Evolutionary conservation across 2,888 invertebrate species (phyloP).

Genomic region (Xylophagus ater): DNA sequence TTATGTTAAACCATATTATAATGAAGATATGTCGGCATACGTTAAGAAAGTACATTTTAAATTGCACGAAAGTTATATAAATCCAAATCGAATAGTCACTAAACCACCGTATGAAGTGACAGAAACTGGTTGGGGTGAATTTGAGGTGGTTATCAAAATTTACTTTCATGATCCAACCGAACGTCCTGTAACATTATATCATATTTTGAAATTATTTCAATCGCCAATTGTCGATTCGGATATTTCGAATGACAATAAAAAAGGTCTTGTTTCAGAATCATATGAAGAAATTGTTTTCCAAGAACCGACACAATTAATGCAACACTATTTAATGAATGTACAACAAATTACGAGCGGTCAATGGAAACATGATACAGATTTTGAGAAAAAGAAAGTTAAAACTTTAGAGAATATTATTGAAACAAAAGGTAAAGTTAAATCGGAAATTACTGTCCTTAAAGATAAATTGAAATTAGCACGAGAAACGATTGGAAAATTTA

Average conservation of each 20-base stretch:
- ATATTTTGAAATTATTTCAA: conserved; percentile 89
- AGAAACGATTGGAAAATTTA: conserved; percentile 74
- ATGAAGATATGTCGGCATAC: conserved; percentile 88
- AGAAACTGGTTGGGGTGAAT: conserved; percentile 99
- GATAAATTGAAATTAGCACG: conserved; percentile 74
- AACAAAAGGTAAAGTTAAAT: conserved; percentile 69
- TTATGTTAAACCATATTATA: conserved; percentile 84
- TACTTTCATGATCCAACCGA: conserved; percentile 93
- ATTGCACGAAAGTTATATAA: conserved; percentile 92
- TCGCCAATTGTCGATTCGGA: conserved; percentile 48
- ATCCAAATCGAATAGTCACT: conserved; percentile 83
- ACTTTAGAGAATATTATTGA: conserved; percentile 64
- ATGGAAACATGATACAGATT: conserved; percentile 81
- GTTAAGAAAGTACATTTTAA: conserved; percentile 96
- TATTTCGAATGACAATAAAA: conserved; percentile 44
- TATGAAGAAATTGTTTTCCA: conserved; percentile 95
- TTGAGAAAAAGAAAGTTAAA: conserved; percentile 79
- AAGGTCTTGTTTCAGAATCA: conserved; percentile 76
- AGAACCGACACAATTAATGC: conserved; percentile 83
- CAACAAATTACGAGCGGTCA: conserved; percentile 60
- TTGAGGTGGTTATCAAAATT: conserved; percentile 95
- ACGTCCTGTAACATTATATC: conserved; percentile 83
- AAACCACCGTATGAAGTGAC: conserved; percentile 95
- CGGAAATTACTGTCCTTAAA: conserved; percentile 73
- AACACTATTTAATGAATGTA: conserved; percentile 67